A percentile compares a stretch with the other conserved stretches of the same genome.
Conservation (phyloP, 2,888 invertebrate genomes). For the Itoplectis maculator region DNA sequence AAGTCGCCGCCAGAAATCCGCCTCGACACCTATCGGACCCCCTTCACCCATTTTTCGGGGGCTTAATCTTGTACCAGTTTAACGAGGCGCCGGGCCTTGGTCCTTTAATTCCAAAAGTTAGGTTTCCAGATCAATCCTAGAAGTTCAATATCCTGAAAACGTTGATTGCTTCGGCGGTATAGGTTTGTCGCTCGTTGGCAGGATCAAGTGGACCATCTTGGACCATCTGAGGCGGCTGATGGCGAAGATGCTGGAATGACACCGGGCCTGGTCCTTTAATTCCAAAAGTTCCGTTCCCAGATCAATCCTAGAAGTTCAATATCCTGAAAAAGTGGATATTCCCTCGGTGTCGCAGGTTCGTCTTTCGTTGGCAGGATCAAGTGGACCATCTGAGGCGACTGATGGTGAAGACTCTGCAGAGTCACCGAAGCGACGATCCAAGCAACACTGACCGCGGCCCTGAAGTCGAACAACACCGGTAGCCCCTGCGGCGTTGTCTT, state of each 20-base stretch:
- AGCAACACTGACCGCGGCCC: constrained; percentile 70
- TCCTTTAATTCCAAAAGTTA: not conserved
- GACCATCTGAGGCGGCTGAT: not conserved
- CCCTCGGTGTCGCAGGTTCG: not conserved
- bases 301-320: not conserved
- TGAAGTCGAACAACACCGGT: constrained; percentile 81
- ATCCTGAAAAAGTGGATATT: too few species aligned
- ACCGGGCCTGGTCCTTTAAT: not conserved
- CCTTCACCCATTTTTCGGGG: constrained; percentile 26
- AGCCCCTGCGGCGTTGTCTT: constrained; percentile 81
- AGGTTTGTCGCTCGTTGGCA: not conserved
- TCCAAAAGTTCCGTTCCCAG: not conserved
- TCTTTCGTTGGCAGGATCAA: not conserved
- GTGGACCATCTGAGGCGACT: not conserved
- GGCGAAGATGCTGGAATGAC: not conserved
- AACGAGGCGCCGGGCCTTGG: not conserved
- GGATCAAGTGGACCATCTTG: not conserved
- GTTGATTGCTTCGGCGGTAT: not conserved
- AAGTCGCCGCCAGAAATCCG: constrained; percentile 59
- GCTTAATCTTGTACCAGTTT: constrained; percentile 7
- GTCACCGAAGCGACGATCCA: constrained; percentile 27
- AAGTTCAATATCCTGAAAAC: too few species aligned
- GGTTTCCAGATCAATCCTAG: not conserved
- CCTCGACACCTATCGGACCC: constrained; percentile 66
- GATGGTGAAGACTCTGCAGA: constrained; percentile 7